Evolutionary conservation across 2,113 vertebrate species (phyloP).

Genomic region (Phalacrocorax aristotelis): DNA sequence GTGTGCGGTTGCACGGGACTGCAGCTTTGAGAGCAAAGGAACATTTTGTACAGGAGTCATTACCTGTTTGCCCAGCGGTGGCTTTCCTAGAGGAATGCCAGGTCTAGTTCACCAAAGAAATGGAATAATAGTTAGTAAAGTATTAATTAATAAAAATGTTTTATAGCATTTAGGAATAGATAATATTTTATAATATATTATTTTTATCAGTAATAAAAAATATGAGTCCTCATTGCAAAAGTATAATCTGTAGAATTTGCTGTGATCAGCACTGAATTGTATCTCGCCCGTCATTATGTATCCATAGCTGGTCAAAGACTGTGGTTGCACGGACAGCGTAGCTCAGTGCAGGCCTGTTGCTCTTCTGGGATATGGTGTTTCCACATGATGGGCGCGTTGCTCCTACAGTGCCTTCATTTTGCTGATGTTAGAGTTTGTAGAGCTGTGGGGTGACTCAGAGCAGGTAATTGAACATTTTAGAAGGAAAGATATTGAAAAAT

Average conservation of each 20-base stretch:
- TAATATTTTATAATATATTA: background rate
- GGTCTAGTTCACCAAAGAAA: background rate
- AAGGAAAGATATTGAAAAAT: background rate
- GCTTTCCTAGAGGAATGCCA: background rate
- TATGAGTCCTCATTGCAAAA: background rate
- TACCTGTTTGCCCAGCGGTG: background rate
- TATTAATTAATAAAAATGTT: background rate
- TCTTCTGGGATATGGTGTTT: background rate
- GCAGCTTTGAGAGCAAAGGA: background rate
- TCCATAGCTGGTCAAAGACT: background rate
- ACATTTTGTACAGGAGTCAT: background rate
- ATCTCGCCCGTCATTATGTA: background rate
- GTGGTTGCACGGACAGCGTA: fast-evolving
- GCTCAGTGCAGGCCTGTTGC: background rate
- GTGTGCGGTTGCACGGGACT: background rate
- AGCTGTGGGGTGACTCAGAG: background rate
- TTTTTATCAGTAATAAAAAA: background rate
- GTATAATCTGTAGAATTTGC: background rate
- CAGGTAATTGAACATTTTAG: background rate
- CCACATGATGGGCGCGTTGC: background rate
- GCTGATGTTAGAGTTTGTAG: background rate
- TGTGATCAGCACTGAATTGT: background rate
- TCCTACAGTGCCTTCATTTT: background rate
- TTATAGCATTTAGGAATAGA: background rate
- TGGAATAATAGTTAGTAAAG: background rate